Evolutionary conservation across 2,113 vertebrate species (phyloP).

Genomic region (Leptosomus discolor): DNA sequence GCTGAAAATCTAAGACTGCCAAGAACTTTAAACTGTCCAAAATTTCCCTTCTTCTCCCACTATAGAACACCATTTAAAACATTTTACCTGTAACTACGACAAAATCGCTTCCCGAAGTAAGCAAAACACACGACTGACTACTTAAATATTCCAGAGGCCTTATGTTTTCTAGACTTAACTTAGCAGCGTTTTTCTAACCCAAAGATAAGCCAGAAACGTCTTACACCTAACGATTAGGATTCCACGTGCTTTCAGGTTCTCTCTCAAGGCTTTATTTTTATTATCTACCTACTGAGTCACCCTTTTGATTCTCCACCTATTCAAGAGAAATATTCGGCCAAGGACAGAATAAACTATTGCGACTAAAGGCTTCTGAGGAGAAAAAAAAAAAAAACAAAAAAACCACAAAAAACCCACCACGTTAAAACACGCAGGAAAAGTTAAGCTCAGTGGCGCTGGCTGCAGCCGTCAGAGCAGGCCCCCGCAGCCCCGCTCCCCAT

Average conservation of each 20-base stretch:
- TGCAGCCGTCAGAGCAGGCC: no score
- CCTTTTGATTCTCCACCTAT: not conserved
- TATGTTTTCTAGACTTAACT: not conserved
- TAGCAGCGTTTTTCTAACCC: not conserved
- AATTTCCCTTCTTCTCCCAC: not conserved
- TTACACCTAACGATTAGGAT: no score
- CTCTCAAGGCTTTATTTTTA: not conserved
- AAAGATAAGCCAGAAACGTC: not conserved
- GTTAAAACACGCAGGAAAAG: not conserved
- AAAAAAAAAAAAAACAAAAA: accelerated
- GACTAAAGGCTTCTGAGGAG: accelerated
- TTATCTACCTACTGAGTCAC: not conserved
- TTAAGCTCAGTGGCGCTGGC: accelerated
- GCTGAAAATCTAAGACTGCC: not conserved
- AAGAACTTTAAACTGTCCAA: not conserved
- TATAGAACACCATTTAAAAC: not conserved
- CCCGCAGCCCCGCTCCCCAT: not conserved
- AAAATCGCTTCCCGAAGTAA: not conserved
- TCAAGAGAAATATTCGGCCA: accelerated
- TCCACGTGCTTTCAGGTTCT: not conserved
- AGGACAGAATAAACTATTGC: accelerated
- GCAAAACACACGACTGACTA: not conserved
- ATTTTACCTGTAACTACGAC: not conserved
- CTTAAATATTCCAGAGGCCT: not conserved
- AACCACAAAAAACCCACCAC: no score